phyloP scores from a whole-genome alignment of 37 sponge, comb jelly and placozoan genomes.

The Crambe crambe region DNA sequence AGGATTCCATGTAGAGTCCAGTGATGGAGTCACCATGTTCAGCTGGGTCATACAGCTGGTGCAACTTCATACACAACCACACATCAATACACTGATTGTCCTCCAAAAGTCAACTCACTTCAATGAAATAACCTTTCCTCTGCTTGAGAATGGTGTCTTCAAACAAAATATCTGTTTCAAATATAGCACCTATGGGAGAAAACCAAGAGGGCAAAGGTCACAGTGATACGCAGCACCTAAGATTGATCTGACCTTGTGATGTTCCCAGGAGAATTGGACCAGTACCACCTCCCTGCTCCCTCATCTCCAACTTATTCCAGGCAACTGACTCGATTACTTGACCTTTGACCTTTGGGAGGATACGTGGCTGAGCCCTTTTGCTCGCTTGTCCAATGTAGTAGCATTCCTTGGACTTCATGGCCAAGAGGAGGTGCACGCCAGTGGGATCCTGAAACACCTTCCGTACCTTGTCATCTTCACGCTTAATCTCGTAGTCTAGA shows the following conservation, averaged over 20 bases:
- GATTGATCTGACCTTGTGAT: slow-evolving; percentile 70
- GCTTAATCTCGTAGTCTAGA: slow-evolving; percentile 33
- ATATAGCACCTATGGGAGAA: slow-evolving; percentile 20
- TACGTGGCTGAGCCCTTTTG: slow-evolving; percentile 45
- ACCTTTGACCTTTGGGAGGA: slow-evolving; percentile 45
- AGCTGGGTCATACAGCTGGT: slow-evolving; percentile 48
- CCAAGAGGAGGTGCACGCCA: slow-evolving; percentile 79
- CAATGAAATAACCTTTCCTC: slow-evolving; percentile 16
- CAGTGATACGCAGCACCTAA: no score
- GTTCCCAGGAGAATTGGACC: slow-evolving; percentile 90
- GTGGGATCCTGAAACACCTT: slow-evolving; percentile 92
- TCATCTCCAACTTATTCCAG: slow-evolving; percentile 80
- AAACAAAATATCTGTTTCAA: slow-evolving; percentile 42
- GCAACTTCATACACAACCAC: slow-evolving; percentile 9
- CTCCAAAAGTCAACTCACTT: slow-evolving; percentile 16
- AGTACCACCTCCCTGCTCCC: slow-evolving; percentile 64
- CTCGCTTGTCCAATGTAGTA: slow-evolving; percentile 61
- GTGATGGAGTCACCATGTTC: slow-evolving; percentile 52
- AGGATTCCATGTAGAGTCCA: slow-evolving; percentile 50
- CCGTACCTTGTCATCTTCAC: slow-evolving; percentile 82
- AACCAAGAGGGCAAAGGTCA: not conserved
- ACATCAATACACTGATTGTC: not conserved
- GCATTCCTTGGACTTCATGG: slow-evolving; percentile 73
- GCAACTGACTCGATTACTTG: slow-evolving; percentile 81
- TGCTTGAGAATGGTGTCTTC: slow-evolving; percentile 33